Base-by-base conservation (phyloP, 2,888 invertebrate species). In the Piscicola geometra region DNA sequence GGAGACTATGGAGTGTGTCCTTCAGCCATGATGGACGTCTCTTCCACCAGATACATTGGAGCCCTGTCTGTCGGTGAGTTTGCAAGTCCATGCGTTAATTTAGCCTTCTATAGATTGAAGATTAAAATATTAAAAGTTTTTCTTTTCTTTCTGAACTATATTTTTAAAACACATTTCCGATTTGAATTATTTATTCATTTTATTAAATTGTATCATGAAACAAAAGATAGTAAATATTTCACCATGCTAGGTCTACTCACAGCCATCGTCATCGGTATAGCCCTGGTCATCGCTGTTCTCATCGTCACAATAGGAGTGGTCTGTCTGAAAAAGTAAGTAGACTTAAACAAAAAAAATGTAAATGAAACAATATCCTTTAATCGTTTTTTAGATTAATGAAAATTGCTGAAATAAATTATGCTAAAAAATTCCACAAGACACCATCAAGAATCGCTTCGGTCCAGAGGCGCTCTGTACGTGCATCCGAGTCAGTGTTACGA, bases 291-390 rank as follows among this genome's bases (percentile, higher is more conserved):
- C 12, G 79, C 79, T 52, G 78, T 78, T 32, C 76, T 78, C 35
- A 79, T 79, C 30, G 77, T 79, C 64, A 79, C 79, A 9, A 72
- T 79, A 12, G 79, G 79, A 41, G 71, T 79, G 25, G 79, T 79
- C 28, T 79, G 77, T 66, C 67, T 79, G 28, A 79, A 79, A 69
- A 78, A 79, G 79, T 79, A 75, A 71, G 75, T 72, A 33, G 41
- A 70, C n/a, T 47, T 36, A n/a, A 36, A 47, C 33, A 36, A 33
- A 30, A 3, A 56, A n/a, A 60, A 60, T 21, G 1, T 25, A 15
- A 18, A 1, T 60, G 12, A 60, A 30, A 60, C 25, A 60, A 3
- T 56, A 30, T 12, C 30, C 30, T 60, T 30, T 30, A 30, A 12
- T n/a, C 3, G n/a, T 60, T 1, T 60, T 60, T 30, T 30, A 30